Conservation (phyloP, 2,797 vertebrate species). For the Leucoraja ocellata region DNA sequence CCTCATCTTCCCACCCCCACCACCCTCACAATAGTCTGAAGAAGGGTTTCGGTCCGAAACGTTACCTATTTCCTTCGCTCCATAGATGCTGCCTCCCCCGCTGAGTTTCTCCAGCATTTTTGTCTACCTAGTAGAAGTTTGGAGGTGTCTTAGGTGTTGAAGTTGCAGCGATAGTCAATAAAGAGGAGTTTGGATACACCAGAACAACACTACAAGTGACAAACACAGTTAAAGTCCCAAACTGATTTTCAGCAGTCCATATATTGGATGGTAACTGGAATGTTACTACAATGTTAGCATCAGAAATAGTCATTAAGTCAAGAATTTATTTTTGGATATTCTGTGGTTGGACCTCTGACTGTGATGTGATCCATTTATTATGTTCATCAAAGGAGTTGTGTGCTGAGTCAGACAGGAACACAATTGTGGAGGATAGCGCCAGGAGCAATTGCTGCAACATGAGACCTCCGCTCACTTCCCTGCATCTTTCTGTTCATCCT, state of each 20-base stretch:
- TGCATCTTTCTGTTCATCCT: neutral
- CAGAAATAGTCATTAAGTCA: neutral
- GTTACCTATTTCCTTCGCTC: too few species aligned
- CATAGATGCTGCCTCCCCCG: too few species aligned
- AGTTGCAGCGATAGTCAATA: too few species aligned
- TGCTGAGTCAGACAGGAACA: neutral
- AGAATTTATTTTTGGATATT: neutral
- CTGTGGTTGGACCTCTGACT: neutral
- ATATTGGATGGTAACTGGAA: neutral
- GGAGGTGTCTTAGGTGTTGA: too few species aligned
- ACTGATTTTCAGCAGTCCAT: neutral
- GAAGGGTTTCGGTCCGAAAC: too few species aligned
- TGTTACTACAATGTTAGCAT: neutral
- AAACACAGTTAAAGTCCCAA: neutral
- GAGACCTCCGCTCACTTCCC: neutral
- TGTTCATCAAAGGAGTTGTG: constrained; percentile 19
- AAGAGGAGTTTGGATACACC: neutral
- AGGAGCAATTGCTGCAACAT: neutral
- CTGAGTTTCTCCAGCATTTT: too few species aligned
- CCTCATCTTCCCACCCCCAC: too few species aligned
- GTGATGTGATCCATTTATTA: neutral
- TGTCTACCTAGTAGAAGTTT: too few species aligned
- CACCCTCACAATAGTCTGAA: too few species aligned
- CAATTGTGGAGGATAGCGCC: neutral
- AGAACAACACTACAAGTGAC: neutral